Conservation (phyloP, 2,113 vertebrate genomes). For the Leptosomus discolor region DNA sequence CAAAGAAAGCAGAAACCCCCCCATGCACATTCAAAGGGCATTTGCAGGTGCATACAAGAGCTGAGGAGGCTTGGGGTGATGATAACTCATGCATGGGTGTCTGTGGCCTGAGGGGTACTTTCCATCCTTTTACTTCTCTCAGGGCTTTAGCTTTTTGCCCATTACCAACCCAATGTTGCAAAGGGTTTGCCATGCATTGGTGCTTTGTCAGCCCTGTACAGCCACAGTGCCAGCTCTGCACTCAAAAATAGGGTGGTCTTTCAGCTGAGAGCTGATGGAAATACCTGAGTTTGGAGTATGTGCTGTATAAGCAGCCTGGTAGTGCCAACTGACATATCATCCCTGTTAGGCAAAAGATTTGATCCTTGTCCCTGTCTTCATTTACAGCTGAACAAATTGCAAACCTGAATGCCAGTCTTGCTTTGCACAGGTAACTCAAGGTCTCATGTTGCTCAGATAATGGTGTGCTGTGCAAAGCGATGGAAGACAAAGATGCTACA, state of each 20-base stretch:
- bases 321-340: background rate
- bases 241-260: background rate
- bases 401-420: background rate
- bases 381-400: background rate
- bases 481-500: background rate
- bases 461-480: background rate
- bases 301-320: background rate
- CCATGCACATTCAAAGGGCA: background rate
- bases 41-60: background rate
- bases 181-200: background rate
- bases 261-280: background rate
- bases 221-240: background rate
- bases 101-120: background rate
- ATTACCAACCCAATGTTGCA: background rate
- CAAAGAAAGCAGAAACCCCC: background rate
- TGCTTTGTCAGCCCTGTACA: background rate
- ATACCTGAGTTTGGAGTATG: background rate
- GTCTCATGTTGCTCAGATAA: background rate
- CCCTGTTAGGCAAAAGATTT: background rate
- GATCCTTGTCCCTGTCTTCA: background rate
- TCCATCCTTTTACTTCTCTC: background rate
- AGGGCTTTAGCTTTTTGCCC: background rate
- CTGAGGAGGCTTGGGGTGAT: background rate
- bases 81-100: background rate
- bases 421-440: background rate